Evolutionary conservation across 2,888 invertebrate genomes (phyloP).

Genomic region (Melanargia galathea): DNA sequence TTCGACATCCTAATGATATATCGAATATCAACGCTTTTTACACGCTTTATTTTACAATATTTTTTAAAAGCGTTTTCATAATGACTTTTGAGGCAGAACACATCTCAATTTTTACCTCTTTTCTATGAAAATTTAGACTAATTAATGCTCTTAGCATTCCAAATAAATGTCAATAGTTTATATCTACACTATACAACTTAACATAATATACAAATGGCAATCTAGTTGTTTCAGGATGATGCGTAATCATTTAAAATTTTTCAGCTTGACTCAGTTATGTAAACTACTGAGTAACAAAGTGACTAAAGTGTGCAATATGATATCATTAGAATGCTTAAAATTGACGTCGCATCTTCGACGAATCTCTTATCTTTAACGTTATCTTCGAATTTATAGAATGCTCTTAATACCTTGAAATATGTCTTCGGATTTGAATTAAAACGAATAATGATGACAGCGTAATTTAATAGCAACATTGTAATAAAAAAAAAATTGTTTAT

Average conservation of each 20-base stretch:
- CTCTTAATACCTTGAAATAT: constrained; percentile 51
- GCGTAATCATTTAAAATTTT: constrained; percentile 60
- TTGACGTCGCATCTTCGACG: constrained; percentile 58
- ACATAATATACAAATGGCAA: no score
- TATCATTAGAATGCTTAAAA: constrained; percentile 59
- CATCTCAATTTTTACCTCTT: no score
- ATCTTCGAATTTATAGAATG: constrained; percentile 53
- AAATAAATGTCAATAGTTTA: constrained; percentile 11
- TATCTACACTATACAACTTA: constrained; percentile 28
- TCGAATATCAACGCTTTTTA: constrained; percentile 18
- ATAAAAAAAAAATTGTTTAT: no score
- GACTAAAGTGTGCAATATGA: constrained; percentile 60
- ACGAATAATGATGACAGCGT: background rate
- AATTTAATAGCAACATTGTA: background rate
- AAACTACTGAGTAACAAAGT: constrained; percentile 57
- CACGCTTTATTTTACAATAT: background rate
- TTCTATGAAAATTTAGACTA: no score
- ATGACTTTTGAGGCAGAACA: no score
- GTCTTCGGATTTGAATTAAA: constrained; percentile 1
- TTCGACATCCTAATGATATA: constrained; percentile 17
- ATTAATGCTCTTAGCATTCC: no score
- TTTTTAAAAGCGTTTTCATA: constrained; percentile 34
- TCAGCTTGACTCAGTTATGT: constrained; percentile 65
- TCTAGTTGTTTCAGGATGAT: constrained; percentile 47
- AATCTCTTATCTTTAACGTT: constrained; percentile 58